Conservation (phyloP, 2,797 vertebrate species). For the Enteromius anoplus region DNA sequence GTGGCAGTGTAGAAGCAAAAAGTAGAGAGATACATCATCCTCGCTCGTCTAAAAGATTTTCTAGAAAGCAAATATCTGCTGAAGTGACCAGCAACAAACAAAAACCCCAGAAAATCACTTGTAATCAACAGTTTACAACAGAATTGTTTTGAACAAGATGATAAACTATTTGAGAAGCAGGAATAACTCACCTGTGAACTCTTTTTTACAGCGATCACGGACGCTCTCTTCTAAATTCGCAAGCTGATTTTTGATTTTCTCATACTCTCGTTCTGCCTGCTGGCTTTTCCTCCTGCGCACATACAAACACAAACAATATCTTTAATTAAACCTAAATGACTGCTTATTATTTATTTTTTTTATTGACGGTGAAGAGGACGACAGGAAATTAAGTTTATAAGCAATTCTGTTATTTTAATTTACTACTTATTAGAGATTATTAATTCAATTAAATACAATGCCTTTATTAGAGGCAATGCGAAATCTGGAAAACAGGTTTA, state of each 20-base stretch:
- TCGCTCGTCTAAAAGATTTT: neutral
- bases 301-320: conserved; percentile 3
- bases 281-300: conserved; percentile 90
- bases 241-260: conserved; percentile 96
- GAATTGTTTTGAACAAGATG: neutral
- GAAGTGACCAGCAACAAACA: neutral
- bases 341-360: neutral
- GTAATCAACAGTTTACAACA: neutral
- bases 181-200: conserved; percentile 88
- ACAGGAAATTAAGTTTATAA: neutral
- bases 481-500: neutral
- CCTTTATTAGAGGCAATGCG: neutral
- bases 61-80: neutral
- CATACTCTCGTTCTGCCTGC: conserved; percentile 95
- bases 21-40: neutral
- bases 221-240: conserved; percentile 97
- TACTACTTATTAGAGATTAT: neutral
- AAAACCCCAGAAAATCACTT: neutral
- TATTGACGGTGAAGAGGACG: neutral
- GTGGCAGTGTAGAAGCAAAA: neutral
- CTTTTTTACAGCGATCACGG: conserved; percentile 97
- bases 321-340: neutral
- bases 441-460: neutral
- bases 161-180: conserved; percentile 4
- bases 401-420: neutral